phyloP scores from a whole-genome alignment of 2,797 vertebrate genomes.

The Mus minutoides region DNA sequence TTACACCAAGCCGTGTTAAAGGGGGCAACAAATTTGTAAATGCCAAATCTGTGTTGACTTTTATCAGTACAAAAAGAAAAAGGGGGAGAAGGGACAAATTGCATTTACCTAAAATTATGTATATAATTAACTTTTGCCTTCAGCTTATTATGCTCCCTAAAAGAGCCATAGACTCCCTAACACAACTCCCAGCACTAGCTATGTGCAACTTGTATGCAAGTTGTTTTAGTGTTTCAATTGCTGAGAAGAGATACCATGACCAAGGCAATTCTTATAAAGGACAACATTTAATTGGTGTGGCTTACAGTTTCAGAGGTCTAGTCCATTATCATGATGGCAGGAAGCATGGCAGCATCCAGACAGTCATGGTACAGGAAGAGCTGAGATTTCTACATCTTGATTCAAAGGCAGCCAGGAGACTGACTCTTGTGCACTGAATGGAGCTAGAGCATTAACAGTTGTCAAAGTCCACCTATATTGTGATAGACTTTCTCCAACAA shows the following conservation, averaged over 20 bases:
- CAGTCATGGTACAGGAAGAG: background rate
- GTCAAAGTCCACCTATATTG: background rate
- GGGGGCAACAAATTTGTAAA: background rate
- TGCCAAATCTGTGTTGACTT: background rate
- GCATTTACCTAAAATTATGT: background rate
- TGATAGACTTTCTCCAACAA: background rate
- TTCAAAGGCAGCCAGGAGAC: background rate
- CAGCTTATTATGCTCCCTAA: background rate
- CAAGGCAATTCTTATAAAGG: background rate
- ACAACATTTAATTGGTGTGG: background rate
- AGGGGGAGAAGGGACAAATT: background rate
- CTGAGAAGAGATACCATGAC: background rate
- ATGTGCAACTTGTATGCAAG: background rate
- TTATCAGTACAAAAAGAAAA: background rate
- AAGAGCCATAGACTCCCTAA: background rate
- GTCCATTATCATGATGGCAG: background rate
- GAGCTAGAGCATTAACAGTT: background rate
- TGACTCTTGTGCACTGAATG: background rate
- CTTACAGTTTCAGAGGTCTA: background rate
- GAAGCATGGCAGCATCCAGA: background rate
- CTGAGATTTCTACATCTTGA: background rate
- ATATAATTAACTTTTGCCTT: background rate
- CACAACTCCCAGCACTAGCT: background rate
- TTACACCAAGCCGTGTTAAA: conserved; percentile 17
- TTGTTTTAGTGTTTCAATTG: background rate